Evolutionary conservation across 2,797 vertebrate genomes (phyloP).

Genomic region (Bradypodion pumilum): DNA sequence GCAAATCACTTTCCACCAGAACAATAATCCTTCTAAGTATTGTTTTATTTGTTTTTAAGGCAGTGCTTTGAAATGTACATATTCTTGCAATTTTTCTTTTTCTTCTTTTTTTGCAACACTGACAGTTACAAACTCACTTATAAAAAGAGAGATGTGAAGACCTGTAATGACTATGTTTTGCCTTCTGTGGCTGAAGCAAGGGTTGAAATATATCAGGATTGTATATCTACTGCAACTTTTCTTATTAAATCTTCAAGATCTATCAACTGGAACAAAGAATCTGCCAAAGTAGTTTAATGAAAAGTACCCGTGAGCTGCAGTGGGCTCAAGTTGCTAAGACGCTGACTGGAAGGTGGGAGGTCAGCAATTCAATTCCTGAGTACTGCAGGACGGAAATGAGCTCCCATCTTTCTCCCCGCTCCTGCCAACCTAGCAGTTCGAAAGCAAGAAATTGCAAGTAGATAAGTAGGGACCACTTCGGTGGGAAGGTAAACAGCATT

Average conservation of each 20-base stretch:
- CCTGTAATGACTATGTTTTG: background rate
- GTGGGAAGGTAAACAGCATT: too few relatives aligned
- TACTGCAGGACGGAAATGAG: too few relatives aligned
- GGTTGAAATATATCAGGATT: background rate
- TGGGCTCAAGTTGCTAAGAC: too few relatives aligned
- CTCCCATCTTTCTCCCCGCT: too few relatives aligned
- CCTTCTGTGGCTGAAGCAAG: background rate
- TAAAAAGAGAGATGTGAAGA: background rate
- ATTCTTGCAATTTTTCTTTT: slow-evolving; percentile 1
- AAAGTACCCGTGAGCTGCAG: background rate
- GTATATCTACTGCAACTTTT: background rate
- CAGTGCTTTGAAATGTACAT: slow-evolving; percentile 10
- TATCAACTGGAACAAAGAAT: background rate
- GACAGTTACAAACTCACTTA: background rate
- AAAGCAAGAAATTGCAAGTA: too few relatives aligned
- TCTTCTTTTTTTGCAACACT: background rate
- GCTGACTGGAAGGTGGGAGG: too few relatives aligned
- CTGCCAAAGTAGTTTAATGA: background rate
- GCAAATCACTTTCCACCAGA: slow-evolving; percentile 8
- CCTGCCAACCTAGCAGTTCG: too few relatives aligned
- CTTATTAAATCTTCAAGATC: background rate
- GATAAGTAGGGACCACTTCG: too few relatives aligned
- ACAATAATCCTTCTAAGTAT: slow-evolving; percentile 18
- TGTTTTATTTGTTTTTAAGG: background rate
- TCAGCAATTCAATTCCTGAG: too few relatives aligned